Evolutionary conservation across 2,113 vertebrate species (phyloP), one percentile per base, ranked within the genome.

Genomic region (Steatornis caripensis): DNA sequence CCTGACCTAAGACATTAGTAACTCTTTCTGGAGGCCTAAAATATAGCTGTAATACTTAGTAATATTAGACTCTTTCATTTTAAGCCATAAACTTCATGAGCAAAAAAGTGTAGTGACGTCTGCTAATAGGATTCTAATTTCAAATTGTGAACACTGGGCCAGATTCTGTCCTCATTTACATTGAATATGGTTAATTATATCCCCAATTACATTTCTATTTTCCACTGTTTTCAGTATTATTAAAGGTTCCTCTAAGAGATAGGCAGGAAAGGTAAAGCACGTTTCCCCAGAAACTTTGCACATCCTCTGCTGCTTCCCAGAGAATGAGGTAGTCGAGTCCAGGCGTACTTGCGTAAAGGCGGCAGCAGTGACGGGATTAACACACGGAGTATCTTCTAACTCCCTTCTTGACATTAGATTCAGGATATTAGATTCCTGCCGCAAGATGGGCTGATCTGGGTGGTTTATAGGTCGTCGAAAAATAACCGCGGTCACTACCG

Each of bases 11-110:
- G 80, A 66, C 58, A 20, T 74, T 89, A 79, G n/a, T 86, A 93
- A 77, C 46, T 36, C 87, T 93, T 97, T 97, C 91, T 2, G 24
- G 90, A 96, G 95, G 89, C 87, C 89, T 95, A 89, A 93, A 94
- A 89, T 90, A 77, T 85, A 87, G 58, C 95, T 94, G 36, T 65
- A 71, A 89, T 72, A 91, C 94, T 97, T 79, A 84, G 62, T 57
- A 61, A 69, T 94, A 90, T 75, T 91, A 61, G 36, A 39, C 57
- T 75, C 26, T 60, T 83, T 96, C 45, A 41, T 95, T 93, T 89
- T 54, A 93, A 95, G 68, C 51, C 61, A 87, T 51, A 65, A 96
- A 80, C 65, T 94, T 91, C 43, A 39, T 77, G 37, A 77, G 46
- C 53, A 87, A 85, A 70, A 66, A 94, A 80, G 64, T 81, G 19